These are phyloP conservation scores for Coronaproctus castanopsis DNA, from an alignment of 2,888 invertebrate genomes.

Conservation along the genomic window DNA sequence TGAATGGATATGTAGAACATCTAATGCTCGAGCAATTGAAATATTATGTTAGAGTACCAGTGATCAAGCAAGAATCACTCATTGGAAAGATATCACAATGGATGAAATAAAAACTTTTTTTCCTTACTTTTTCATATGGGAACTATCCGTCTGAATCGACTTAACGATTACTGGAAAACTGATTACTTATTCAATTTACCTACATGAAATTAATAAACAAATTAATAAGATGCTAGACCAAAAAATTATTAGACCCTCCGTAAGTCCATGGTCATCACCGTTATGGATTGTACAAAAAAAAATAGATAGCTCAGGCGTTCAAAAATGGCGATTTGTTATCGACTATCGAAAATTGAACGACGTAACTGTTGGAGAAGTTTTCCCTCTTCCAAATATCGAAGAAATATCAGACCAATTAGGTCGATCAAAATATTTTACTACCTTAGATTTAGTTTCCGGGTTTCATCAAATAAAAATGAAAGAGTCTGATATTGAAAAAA, in stretches of 20 bases:
- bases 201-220: neutral
- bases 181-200: too few species aligned
- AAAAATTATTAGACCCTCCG: neutral
- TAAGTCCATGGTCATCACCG: neutral
- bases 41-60: too few species aligned
- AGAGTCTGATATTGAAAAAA: constrained; percentile 2
- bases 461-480: constrained; percentile 14
- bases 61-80: too few species aligned
- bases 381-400: constrained; percentile 10
- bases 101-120: too few species aligned
- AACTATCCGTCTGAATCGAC: too few species aligned
- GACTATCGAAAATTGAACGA: constrained; percentile 15
- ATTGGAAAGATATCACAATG: too few species aligned
- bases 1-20: too few species aligned
- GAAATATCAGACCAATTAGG: constrained; percentile 6
- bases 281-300: neutral
- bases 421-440: constrained; percentile 9
- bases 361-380: neutral
- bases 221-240: neutral
- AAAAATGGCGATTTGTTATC: constrained; percentile 17
- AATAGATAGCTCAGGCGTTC: constrained; percentile 3
- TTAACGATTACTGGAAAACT: too few species aligned
- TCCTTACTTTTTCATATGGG: too few species aligned
- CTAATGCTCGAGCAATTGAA: too few species aligned
- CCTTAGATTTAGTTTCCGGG: constrained; percentile 13